Base-by-base conservation (phyloP, 2,113 vertebrate genomes). In the Dascyllus trimaculatus region DNA sequence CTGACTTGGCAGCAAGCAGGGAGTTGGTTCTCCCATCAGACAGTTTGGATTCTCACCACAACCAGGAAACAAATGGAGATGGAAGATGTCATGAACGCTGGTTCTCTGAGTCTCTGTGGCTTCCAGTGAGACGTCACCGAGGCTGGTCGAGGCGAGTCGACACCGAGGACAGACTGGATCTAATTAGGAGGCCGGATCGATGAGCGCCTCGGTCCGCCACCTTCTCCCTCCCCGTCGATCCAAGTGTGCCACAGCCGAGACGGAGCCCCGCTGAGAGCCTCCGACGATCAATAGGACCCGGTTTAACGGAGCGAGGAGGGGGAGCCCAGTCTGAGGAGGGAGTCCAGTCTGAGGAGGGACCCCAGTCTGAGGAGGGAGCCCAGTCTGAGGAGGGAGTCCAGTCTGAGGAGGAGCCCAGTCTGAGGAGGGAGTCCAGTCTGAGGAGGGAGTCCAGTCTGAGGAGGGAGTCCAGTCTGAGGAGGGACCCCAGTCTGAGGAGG, bases 101-200 rank as follows among this genome's bases (percentile, higher is more conserved):
- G 67, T 85, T 84, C 60, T 78, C 46, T 78, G 35, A 59, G 78
- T 66, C 74, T 46, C 2, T 81, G 81, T 48, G 68, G 60, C 73
- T 22, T 22, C 25, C 71, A 79, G 68, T 38, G 62, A 78, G 62
- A 77, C n/a, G n/a, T n/a, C n/a, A n/a, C n/a, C n/a, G n/a, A n/a
- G n/a, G n/a, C n/a, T n/a, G n/a, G n/a, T n/a, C n/a, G n/a, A n/a
- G 14, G 6, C 71, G 82, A 64, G 25, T 75, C 78, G 90, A 91
- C 91, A 87, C 75, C 85, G 84, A 35, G 17, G 78, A 88, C 88
- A 83, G 81, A 83, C 71, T 72, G 77, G 69, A 73, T 90, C 88
- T 89, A 92, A 91, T 93, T 90, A 91, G 87, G 78, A 35, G 73
- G 32, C 19, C 17, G 82, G 88, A 91, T 93, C 90, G 80, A 93